These are phyloP conservation scores for Scotopteryx bipunctaria DNA, from an alignment of 2,888 invertebrate genomes.

Conservation along the genomic window DNA sequence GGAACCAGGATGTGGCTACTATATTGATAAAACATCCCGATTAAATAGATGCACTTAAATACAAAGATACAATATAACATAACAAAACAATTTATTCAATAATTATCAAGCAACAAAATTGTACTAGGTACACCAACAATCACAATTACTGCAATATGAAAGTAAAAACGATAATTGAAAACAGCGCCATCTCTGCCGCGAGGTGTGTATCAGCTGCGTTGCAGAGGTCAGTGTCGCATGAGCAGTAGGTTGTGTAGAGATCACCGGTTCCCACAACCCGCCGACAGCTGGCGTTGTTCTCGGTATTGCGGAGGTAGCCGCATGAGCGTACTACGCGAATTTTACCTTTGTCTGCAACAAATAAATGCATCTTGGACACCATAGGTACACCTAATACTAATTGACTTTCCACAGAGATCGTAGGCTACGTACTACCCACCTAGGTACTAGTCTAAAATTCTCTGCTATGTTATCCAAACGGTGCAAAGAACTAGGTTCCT, in stretches of 20 bases:
- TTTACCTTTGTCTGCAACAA: slow-evolving; percentile 88
- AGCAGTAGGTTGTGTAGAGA: slow-evolving; percentile 89
- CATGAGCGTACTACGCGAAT: slow-evolving; percentile 90
- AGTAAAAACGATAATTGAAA: slow-evolving; percentile 31
- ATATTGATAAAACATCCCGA: too few species aligned
- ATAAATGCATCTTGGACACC: too few species aligned
- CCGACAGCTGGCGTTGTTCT: slow-evolving; percentile 82
- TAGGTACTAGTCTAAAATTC: too few species aligned
- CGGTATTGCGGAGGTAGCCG: slow-evolving; percentile 88
- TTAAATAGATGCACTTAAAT: too few species aligned
- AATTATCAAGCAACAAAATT: not conserved
- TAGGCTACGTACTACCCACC: too few species aligned
- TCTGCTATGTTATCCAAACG: too few species aligned
- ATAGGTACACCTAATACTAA: too few species aligned
- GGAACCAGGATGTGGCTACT: too few species aligned
- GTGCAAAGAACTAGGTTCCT: too few species aligned
- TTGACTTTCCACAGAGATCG: too few species aligned
- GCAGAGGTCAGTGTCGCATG: slow-evolving; percentile 90
- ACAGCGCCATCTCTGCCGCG: slow-evolving; percentile 45
- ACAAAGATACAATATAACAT: slow-evolving; percentile 15
- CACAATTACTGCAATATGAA: slow-evolving; percentile 7
- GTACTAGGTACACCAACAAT: not conserved
- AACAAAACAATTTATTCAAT: not conserved
- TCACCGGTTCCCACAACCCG: slow-evolving; percentile 88
- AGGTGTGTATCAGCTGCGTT: slow-evolving; percentile 73